Base-by-base conservation (phyloP, 2,888 invertebrate species). In the Cryptophagus acutangulus region DNA sequence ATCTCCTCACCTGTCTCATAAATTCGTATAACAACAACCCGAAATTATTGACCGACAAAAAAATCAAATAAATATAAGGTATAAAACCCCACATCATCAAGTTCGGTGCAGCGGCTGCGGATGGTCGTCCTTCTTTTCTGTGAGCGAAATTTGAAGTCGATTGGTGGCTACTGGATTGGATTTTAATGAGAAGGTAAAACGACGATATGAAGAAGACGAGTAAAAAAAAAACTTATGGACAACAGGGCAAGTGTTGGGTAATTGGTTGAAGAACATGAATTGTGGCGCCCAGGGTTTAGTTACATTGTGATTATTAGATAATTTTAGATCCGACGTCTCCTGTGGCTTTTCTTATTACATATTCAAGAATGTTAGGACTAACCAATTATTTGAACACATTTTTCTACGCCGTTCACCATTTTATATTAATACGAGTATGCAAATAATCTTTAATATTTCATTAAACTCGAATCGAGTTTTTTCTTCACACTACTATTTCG, bases 1-100 rank as follows among this genome's bases (percentile, higher is more conserved):
- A 61, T 54, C 52, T 49, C 52, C 53, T 61, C 60, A 61, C 59
- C 60, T 59, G 58, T 57, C 56, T 54, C 46, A 46, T 55, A 54
- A 50, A 54, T 54, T 54, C n/a, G n/a, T 44, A 31, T 45, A 50
- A 44, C 39, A 44, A 46, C 48, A 51, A 52, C 54, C 43, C 28
- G 38, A 44, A 48, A 58, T 58, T 53, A 55, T 41, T 40, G 36
- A 20, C 17, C 31, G 13, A 17, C 10, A 39, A 39, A 43, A 43
- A 43, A 35, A 26, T 4, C 4, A 12, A 26, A 26, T 3, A 26
- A 26, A 26, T n/a, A n/a, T n/a, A n/a, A n/a, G n/a, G n/a, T n/a
- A n/a, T n/a, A n/a, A n/a, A n/a, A n/a, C n/a, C n/a, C n/a, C n/a
- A n/a, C n/a, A n/a, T n/a, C n/a, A n/a, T n/a, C n/a, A n/a, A n/a